These are phyloP conservation scores for Panopea generosa DNA, from an alignment of 2,888 invertebrate genomes.

Conservation along the genomic window DNA sequence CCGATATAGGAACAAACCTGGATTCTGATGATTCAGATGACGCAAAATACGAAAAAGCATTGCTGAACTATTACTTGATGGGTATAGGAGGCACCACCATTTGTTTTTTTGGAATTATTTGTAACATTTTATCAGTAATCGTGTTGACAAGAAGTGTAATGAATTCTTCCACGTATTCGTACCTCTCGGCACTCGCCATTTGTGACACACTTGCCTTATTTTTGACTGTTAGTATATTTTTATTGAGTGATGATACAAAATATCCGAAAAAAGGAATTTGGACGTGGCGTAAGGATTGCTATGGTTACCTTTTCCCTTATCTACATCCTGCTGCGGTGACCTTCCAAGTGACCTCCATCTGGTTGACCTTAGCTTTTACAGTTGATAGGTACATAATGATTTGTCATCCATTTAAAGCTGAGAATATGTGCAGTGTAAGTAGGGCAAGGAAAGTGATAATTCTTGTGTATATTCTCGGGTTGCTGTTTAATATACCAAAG, in stretches of 20 bases:
- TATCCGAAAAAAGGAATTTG: slow-evolving; percentile 62
- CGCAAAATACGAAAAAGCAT: slow-evolving; percentile 53
- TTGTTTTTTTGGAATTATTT: slow-evolving; percentile 82
- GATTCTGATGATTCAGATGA: slow-evolving; percentile 20
- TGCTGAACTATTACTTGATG: slow-evolving; percentile 81
- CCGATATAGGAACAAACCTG: background rate
- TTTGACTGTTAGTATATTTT: slow-evolving; percentile 77
- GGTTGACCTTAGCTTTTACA: slow-evolving; percentile 84
- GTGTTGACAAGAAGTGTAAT: slow-evolving; percentile 81
- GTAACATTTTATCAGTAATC: slow-evolving; percentile 82
- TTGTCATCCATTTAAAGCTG: slow-evolving; percentile 84
- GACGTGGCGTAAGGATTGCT: slow-evolving; percentile 65
- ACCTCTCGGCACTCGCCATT: slow-evolving; percentile 82
- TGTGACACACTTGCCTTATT: slow-evolving; percentile 83
- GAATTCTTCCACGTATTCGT: slow-evolving; percentile 83
- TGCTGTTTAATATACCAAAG: slow-evolving; percentile 82
- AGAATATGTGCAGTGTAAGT: slow-evolving; percentile 79
- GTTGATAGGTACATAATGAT: slow-evolving; percentile 85
- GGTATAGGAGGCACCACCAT: slow-evolving; percentile 82
- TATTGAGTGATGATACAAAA: slow-evolving; percentile 77
- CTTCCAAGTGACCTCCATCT: slow-evolving; percentile 83
- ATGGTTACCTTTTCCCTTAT: slow-evolving; percentile 81
- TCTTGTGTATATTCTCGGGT: slow-evolving; percentile 73
- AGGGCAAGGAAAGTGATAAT: slow-evolving; percentile 80
- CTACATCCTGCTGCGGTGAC: slow-evolving; percentile 83